These are phyloP conservation scores for Xanthorhoe spadicearia DNA, from an alignment of 2,888 invertebrate species.

Conservation along the genomic window DNA sequence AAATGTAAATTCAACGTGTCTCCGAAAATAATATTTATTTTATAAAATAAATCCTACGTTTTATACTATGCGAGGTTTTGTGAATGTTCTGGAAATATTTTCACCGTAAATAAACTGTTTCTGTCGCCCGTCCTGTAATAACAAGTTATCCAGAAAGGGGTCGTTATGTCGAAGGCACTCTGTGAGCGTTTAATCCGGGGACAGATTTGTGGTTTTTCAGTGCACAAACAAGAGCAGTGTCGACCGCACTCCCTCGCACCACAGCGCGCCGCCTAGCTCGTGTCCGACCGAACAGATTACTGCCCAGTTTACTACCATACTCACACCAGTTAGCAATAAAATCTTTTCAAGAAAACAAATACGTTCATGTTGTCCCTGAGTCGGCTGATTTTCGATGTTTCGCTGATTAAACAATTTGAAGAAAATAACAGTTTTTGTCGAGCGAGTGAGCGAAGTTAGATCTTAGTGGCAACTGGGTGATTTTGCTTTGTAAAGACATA, in stretches of 20 bases:
- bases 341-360: not conserved
- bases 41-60: constrained; percentile 1
- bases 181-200: constrained; percentile 54
- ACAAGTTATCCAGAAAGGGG: constrained; percentile 33
- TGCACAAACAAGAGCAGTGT: constrained; percentile 54
- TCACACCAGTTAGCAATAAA: not conserved
- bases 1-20: constrained; percentile 11
- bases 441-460: too few relatives aligned
- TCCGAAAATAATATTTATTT: constrained; percentile 17
- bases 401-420: not conserved
- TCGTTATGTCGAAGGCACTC: constrained; percentile 50
- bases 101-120: constrained; percentile 19
- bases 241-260: constrained; percentile 22
- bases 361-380: not conserved
- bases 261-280: constrained; percentile 14
- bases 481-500: too few relatives aligned
- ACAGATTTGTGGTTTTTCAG: constrained; percentile 65
- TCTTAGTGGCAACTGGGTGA: too few relatives aligned
- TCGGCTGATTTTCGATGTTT: not conserved
- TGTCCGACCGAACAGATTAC: constrained; percentile 18
- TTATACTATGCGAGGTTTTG: not conserved
- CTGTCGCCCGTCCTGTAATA: constrained; percentile 8
- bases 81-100: not conserved
- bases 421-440: not conserved
- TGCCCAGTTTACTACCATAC: constrained; percentile 7